Conservation (phyloP, 2,113 vertebrate genomes). For the Galbula dea region DNA sequence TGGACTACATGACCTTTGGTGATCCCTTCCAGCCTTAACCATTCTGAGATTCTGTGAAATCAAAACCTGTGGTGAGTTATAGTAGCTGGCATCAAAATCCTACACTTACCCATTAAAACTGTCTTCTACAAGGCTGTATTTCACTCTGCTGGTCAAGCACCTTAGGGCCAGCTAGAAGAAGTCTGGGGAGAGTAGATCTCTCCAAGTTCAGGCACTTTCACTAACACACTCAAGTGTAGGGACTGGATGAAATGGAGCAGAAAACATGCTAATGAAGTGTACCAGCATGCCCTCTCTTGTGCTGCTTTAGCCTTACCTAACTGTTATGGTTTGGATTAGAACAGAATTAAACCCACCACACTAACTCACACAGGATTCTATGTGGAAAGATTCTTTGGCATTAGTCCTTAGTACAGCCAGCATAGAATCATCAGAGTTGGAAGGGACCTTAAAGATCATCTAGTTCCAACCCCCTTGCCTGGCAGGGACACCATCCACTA, state of each 20-base stretch:
- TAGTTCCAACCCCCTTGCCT: too few species aligned
- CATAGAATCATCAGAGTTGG: too few species aligned
- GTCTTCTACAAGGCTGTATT: not conserved
- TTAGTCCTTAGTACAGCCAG: not conserved
- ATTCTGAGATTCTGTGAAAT: too few species aligned
- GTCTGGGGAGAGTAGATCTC: not conserved
- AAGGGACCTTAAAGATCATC: too few species aligned
- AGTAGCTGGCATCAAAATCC: not conserved
- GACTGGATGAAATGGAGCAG: not conserved
- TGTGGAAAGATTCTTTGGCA: not conserved
- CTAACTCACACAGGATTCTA: not conserved
- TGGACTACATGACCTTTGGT: too few species aligned
- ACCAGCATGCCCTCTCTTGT: not conserved
- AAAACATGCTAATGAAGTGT: not conserved
- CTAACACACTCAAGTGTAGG: not conserved
- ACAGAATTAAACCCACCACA: too few species aligned
- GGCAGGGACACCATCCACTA: too few species aligned
- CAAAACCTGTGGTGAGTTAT: not conserved
- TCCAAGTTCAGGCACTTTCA: not conserved
- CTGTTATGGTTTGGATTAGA: too few species aligned
- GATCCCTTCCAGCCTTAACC: too few species aligned
- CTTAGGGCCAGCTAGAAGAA: not conserved
- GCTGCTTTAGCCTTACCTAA: not conserved
- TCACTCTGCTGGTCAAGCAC: not conserved
- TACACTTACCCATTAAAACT: not conserved